Base-by-base conservation (phyloP, 1,140 invertebrate genomes). In the Caenorhabditis inopinata region DNA sequence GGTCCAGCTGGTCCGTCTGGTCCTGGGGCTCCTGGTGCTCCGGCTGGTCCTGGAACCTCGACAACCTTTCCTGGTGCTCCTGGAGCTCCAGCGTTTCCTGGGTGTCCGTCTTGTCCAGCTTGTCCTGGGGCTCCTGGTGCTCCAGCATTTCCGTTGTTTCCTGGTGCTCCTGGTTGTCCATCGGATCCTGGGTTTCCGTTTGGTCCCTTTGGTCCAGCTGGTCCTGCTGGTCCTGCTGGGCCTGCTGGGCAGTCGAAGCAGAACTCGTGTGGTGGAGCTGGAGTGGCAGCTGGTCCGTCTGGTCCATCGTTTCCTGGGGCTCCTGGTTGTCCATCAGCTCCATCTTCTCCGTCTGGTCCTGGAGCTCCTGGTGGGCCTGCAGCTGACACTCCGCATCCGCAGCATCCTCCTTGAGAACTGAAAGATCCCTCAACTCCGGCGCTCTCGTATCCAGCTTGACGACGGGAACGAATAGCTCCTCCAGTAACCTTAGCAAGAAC, bases 191-290 rank as follows among this genome's bases (percentile, higher is more conserved):
- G 68, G 27, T 73, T 73, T 53, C 78, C 78, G 49, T 73, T 47
- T 27, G 53, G 32, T 49, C 78, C 82, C 53, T 78, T 73, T 51
- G 79, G 45, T 78, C 82, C 82, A 46, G 82, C 68, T 29, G 49
- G 38, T 51, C 82, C 82, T 16, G 77, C 46, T 29, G 82, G 76
- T 77, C 82, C 83, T 29, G 82, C 74, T n/a, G 84, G 79, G 11
- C 82, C 84, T n/a, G 79, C 49, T 23, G 84, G 84, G 80, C 84
- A 85, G 42, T 84, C 83, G 80, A 85, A 83, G 79, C 83, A 84
- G 47, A 47, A 83, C 23, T 85, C 84, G 75, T 49, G 38, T 3
- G 25, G 47, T 35, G 76, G 82, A 38, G 68, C 73, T 68, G 84
- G 74, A 48, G 53, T 76, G 29, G 83, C 73, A 16, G 14, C 77